Base-by-base conservation (phyloP, 2,888 invertebrate species). In the Notodonta dromedarius region DNA sequence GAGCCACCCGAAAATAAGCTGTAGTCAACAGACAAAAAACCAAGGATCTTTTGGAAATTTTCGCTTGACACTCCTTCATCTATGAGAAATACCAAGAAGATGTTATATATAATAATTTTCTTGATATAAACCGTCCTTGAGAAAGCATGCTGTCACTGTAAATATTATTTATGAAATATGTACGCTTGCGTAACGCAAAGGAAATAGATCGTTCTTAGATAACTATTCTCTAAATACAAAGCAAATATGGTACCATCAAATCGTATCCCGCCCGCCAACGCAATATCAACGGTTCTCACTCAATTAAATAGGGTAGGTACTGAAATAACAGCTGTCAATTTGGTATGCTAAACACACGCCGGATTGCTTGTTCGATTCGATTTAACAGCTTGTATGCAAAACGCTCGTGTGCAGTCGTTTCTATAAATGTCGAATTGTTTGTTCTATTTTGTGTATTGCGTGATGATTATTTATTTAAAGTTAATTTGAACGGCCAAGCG, bases 391-490 rank as follows among this genome's bases (percentile, higher is more conserved):
- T 54, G 39, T 60, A 48, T 61, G 50, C 54, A 44, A 12, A 55
- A 56, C 58, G 63, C 61, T 61, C 54, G 63, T 63, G 61, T 57
- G 24, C 53, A 40, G 39, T 52, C 60, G 40, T 48, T 54, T 42
- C 42, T 51, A 50, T 14, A 59, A 58, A 58, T 57, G 44, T 35
- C 14, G 16, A 60, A 13, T 13, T 35, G 46, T 16, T 16, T 14
- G 50, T 40, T 50, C 6, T 16, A 16, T 50, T 9, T 16, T 50
- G 16, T 9, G 16, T 50, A 50, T 50, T 16, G 16, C 16, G n/a
- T 42, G 9, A 7, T 42, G n/a, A n/a, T 24, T 24, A 24, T 24
- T 24, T 46, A 46, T 46, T 46, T 11, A 2, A 46, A n/a, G 24
- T 2, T 24, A 24, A 24, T 24, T 24, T 2, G 24, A 24, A 24